These are phyloP conservation scores for Eretmochelys imbricata DNA, from an alignment of 2,113 vertebrate genomes.

Conservation along the genomic window DNA sequence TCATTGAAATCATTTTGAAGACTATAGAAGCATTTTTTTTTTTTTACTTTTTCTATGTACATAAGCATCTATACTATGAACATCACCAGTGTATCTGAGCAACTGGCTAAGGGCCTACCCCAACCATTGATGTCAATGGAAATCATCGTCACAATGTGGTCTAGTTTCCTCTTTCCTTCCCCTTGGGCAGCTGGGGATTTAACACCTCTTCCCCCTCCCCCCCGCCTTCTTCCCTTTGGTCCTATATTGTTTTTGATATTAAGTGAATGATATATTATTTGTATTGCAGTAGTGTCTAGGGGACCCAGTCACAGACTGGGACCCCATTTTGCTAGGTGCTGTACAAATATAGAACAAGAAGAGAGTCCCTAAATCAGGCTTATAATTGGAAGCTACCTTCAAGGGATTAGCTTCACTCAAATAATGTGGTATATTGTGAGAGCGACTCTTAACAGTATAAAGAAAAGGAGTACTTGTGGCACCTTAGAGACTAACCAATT, in stretches of 20 bases:
- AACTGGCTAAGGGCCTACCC: not conserved
- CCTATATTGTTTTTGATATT: not conserved
- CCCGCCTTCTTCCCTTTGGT: not conserved
- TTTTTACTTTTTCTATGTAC: too few species aligned
- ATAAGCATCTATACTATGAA: not conserved
- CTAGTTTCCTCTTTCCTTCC: not conserved
- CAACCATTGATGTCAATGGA: not conserved
- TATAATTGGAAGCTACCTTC: constrained; percentile 52
- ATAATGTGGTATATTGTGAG: not conserved
- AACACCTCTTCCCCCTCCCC: not conserved
- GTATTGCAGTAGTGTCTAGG: constrained; percentile 5
- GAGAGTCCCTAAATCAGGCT: constrained; percentile 36
- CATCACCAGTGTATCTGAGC: too few species aligned
- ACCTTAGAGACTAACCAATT: too few species aligned
- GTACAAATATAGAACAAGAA: not conserved
- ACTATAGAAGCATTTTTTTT: too few species aligned
- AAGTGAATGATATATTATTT: not conserved
- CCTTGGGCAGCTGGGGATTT: not conserved
- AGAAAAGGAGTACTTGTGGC: too few species aligned
- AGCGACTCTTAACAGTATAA: not conserved
- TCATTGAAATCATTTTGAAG: not conserved
- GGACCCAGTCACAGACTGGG: not conserved
- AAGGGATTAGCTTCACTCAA: constrained; percentile 52
- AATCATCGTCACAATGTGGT: not conserved
- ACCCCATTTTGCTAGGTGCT: not conserved